Base-by-base conservation (phyloP, 2,888 invertebrate species). In the Epistrophella euchroma region DNA sequence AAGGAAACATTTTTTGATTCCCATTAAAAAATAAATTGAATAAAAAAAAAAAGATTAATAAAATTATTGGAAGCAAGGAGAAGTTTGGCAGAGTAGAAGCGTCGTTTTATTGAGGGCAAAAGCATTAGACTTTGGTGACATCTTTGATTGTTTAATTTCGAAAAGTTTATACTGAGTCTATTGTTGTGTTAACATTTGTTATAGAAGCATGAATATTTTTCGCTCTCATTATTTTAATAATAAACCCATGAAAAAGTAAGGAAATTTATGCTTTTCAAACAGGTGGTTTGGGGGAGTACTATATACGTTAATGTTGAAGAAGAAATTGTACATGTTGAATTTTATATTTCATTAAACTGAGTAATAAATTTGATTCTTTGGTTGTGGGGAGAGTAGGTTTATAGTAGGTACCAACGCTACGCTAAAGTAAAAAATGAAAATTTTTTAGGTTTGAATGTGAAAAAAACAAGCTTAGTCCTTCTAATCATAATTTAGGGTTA, bases 51-150 rank as follows among this genome's bases (percentile, higher is more conserved):
- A 15, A 52, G 11, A 52, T 52, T 68, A 25, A 52, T 52, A 68
- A 52, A 37, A 68, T 19, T 4, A 52, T 15, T 52, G 22, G 19
- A 22, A 37, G 25, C 4, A n/a, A 22, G 68, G 6, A 52, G 37
- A 52, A 37, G 37, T 68, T 68, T 35, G 50, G 5, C 35, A 66
- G n/a, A n/a, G 52, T 6, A 37, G 37, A 10, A 11, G n/a, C 22
- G 37, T 52, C 52, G 4, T 35, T 52, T 35, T 22, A 50, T 52
- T 19, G 68, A 35, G 37, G 25, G 15, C 22, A 52, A 50, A 37
- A 37, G 35, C 68, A 68, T 68, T 68, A n/a, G 52, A 52, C 37
- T 68, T 66, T 52, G 52, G 68, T 68, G 68, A 68, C 50, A 52
- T 68, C 52, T 68, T 52, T 52, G 68, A 52, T 68, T 68, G 50